These are phyloP conservation scores for Drosophila barbarae DNA, from an alignment of 2,888 invertebrate genomes.

Conservation along the genomic window DNA sequence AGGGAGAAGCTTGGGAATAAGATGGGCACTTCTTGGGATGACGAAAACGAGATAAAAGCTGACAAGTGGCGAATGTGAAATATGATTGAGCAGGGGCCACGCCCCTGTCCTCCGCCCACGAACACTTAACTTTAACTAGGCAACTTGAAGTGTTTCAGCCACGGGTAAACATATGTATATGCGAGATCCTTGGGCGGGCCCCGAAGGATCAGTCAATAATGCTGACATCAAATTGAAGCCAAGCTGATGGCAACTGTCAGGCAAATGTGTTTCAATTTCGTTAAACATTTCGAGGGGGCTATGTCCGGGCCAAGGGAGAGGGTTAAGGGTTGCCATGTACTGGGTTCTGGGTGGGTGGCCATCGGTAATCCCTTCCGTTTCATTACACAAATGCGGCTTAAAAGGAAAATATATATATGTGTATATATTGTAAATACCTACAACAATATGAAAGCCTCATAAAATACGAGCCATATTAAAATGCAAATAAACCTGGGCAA, in stretches of 20 bases:
- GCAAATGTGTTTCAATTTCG: constrained; percentile 60
- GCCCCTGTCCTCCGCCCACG: constrained; percentile 16
- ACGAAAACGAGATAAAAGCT: constrained; percentile 57
- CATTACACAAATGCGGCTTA: constrained; percentile 72
- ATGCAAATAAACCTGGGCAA: constrained; percentile 35
- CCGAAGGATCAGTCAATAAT: constrained; percentile 69
- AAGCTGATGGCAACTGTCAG: constrained; percentile 66
- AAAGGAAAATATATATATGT: constrained; percentile 24
- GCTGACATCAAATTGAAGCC: constrained; percentile 66
- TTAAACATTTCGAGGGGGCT: constrained; percentile 39
- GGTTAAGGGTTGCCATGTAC: constrained; percentile 32
- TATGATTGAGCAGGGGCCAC: constrained; percentile 51
- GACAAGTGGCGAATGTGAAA: constrained; percentile 63
- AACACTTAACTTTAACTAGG: constrained; percentile 41
- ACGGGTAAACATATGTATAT: constrained; percentile 54
- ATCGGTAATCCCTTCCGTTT: constrained; percentile 61
- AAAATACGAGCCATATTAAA: constrained; percentile 44
- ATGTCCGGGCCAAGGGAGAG: constrained; percentile 9
- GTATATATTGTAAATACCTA: constrained; percentile 32
- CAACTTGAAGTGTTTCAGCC: constrained; percentile 62
- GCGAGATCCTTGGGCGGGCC: constrained; percentile 17
- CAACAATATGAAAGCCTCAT: constrained; percentile 42
- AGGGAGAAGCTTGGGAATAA: constrained; percentile 9
- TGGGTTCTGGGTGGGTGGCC: constrained; percentile 35
- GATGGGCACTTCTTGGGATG: constrained; percentile 38